Evolutionary conservation across 2,888 invertebrate genomes (phyloP).

Genomic region (Tiliacea citrago): DNA sequence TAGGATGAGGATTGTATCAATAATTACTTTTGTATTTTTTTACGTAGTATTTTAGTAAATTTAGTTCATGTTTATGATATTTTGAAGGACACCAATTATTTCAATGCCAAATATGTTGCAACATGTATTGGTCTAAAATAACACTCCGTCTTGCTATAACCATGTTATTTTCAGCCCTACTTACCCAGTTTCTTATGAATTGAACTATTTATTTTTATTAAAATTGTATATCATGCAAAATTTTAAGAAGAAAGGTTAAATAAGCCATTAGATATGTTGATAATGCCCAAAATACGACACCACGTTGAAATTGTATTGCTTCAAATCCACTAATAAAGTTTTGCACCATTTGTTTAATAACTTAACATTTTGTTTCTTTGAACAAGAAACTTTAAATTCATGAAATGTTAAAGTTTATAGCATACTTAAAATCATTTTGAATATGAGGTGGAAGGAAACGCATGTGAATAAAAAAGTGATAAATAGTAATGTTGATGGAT

Average conservation of each 20-base stretch:
- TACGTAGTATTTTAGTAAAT: neutral
- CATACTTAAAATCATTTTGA: neutral
- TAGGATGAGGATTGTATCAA: neutral
- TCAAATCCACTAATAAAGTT: neutral
- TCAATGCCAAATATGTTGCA: neutral
- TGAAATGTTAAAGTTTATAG: too few species aligned
- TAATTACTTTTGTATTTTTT: neutral
- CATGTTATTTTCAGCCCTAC: neutral
- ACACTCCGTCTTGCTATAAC: neutral
- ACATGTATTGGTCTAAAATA: neutral
- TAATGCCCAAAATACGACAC: slow-evolving; percentile 1
- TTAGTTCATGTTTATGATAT: slow-evolving; percentile 12
- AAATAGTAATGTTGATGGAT: too few species aligned
- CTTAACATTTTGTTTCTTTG: neutral
- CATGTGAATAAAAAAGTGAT: too few species aligned
- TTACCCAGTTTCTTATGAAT: neutral
- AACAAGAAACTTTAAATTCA: neutral
- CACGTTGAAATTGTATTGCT: neutral
- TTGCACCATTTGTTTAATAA: neutral
- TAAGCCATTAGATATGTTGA: slow-evolving; percentile 15
- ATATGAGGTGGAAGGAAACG: too few species aligned
- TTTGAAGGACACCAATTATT: slow-evolving; percentile 10
- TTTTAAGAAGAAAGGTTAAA: slow-evolving; percentile 6
- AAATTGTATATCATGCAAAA: neutral
- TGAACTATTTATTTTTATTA: neutral